Evolutionary conservation across 1,140 invertebrate genomes (phyloP), one percentile per base, ranked within the genome.

Genomic region (Adelges cooleyi): DNA sequence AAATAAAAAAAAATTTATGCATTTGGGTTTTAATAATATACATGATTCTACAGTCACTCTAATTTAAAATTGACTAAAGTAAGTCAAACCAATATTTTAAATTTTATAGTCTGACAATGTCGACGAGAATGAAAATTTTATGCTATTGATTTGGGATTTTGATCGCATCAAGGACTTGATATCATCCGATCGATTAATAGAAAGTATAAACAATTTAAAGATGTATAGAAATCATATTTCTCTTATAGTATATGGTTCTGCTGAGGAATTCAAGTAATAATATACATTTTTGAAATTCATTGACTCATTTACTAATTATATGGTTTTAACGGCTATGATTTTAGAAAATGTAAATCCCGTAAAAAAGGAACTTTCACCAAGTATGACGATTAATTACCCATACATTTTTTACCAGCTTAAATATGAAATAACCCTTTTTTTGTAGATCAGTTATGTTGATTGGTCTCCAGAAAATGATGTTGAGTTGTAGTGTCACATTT

Each of bases 241-340:
- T 18, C 17, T 62, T 13, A 48, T 62, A 9, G 46, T 62, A 33
- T 22, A 48, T 48, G 8, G 42, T 44, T 27, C 25, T 48, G 17
- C 17, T 8, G 56, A 62, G 15, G 22, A 62, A 48, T 42, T 62
- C n/a, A 62, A 62, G 56, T 62, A 62, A 44, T n/a, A n/a, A n/a
- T n/a, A n/a, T n/a, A n/a, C n/a, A n/a, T n/a, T n/a, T n/a, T n/a
- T n/a, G n/a, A n/a, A n/a, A n/a, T n/a, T n/a, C n/a, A n/a, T n/a
- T n/a, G n/a, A n/a, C n/a, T n/a, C n/a, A n/a, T n/a, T n/a, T n/a
- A n/a, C n/a, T n/a, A n/a, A n/a, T n/a, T n/a, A n/a, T n/a, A n/a
- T n/a, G n/a, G n/a, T n/a, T 33, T 6, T 33, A 33, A 33, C 5
- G 11, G 11, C 11, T 33, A 11, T 33, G 5, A 33, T 33, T 33